Base-by-base conservation (phyloP, 2,797 vertebrate species). In the Galagoides demidoff region DNA sequence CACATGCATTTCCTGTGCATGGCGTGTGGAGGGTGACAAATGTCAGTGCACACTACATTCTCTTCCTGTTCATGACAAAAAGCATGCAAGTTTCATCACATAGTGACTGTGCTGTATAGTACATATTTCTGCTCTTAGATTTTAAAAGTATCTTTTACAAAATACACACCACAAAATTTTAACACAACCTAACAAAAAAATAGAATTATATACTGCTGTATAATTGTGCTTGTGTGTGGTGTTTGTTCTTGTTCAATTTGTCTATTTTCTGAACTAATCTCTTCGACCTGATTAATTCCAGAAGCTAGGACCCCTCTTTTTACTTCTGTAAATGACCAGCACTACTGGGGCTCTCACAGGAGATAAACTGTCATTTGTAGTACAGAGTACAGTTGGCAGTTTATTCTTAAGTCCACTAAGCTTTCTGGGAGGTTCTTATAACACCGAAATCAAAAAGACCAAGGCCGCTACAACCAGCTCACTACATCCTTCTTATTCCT, bases 41-140 rank as follows among this genome's bases (percentile, higher is more conserved):
- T 0, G 0, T 4, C 49, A 57, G 17, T 10, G 12, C 1, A 5
- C n/a, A 8, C 43, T 19, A 59, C 11, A 9, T 6, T 4, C 11
- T n/a, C 16, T 7, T 85, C 34, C 87, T 57, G 34, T 23, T 79
- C 19, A 5, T 45, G 16, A 39, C 22, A 27, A 37, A 25, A 66
- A 52, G 61, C 61, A 11, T 16, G 11, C 19, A 25, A 10, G 13
- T n/a, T 82, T 52, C 37, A 16, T 45, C 22, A 14, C 0, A 9
- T 7, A 49, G 2, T 45, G n/a, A 43, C 7, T 34, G 25, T 0
- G 6, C 61, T 23, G 29, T 0, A 13, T 2, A 31, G 22, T 13
- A 7, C 4, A 22, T 61, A 19, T 90, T 86, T 43, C 34, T 81
- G 25, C 27, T 29, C 61, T 87, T n/a, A 90, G 19, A 29, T 31